Percentiles rank a stretch among this genome's conserved stretches.
Evolutionary conservation across 1,140 invertebrate genomes (phyloP).

Genomic region (Gryon sp.): DNA sequence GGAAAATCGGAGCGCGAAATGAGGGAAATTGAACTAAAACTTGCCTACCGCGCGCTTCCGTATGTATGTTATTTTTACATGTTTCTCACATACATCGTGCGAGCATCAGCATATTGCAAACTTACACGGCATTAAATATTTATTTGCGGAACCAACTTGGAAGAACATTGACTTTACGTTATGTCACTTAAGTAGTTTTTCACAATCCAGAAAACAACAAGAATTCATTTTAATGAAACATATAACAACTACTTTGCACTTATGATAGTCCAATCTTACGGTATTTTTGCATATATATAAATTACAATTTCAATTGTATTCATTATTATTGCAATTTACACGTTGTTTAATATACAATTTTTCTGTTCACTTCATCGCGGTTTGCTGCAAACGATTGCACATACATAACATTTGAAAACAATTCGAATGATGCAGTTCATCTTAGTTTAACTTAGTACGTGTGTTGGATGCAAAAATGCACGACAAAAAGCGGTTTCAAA

Average conservation of each 20-base stretch:
- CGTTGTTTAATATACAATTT: no score
- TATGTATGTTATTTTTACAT: constrained; percentile 38
- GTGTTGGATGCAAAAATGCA: constrained; percentile 3
- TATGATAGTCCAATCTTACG: no score
- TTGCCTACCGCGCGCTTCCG: constrained; percentile 32
- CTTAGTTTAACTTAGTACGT: background rate
- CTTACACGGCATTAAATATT: constrained; percentile 42
- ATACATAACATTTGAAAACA: no score
- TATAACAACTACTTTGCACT: no score
- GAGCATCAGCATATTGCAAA: constrained; percentile 33
- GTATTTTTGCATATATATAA: no score
- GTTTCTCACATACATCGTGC: constrained; percentile 27
- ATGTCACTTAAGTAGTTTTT: constrained; percentile 23
- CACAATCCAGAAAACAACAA: no score
- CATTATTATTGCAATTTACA: no score
- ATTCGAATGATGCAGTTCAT: no score
- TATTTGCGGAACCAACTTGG: constrained; percentile 26
- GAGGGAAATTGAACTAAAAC: constrained; percentile 26
- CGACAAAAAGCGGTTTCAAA: constrained; percentile 17
- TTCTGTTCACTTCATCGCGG: no score
- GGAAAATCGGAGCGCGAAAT: constrained; percentile 45
- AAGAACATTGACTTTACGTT: constrained; percentile 7
- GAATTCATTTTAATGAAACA: no score
- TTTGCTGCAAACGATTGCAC: no score
- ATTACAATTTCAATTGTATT: no score